Evolutionary conservation across 2,888 invertebrate genomes (phyloP), one percentile per base, ranked within the genome.

Genomic region (Taenaris catops): DNA sequence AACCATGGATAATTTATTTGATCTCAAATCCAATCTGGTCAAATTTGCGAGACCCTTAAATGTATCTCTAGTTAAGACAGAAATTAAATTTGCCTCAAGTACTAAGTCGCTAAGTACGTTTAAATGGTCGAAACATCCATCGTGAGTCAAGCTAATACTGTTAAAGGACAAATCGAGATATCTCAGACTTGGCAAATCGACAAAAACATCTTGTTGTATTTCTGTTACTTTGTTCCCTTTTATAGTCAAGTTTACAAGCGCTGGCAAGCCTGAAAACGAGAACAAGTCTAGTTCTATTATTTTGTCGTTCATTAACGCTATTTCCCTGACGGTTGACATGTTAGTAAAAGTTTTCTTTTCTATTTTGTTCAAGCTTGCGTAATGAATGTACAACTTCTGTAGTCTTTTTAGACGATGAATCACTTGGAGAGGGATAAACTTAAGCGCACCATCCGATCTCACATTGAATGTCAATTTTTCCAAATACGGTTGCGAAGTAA

Each of bases 141-240:
- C 96, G 58, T 97, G 97, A 24, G 96, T 88, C 28, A 92, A 89
- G 58, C 93, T 93, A 48, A 98, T 90, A 58, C 91, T 92, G 79
- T 99, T 98, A 64, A 92, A 93, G 63, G 96, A 95, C 49, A 98
- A 88, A 63, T 92, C 92, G 43, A 98, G 89, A 49, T 92, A 91
- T 60, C 90, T 90, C 54, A 94, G 79, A 40, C 87, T 88, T 1
- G 94, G 94, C 44, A 95, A 74, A 69, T 93, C 91, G 25, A 92
- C 89, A 63, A 96, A 95, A 25, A 93, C 92, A 55, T 91, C 90
- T 42, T 92, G 88, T 63, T 92, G 91, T 58, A 96, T 89, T 66
- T 93, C 93, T 11, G 89, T 88, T 57, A 96, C 91, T 64, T 90
- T 89, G 80, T 96, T 96, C 55, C 93, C 92, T 57, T 93, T 92